Evolutionary conservation across 30 jellyfish, hydroid and myxozoan genomes (phyloP).

Genomic region (Turritopsis rubra): DNA sequence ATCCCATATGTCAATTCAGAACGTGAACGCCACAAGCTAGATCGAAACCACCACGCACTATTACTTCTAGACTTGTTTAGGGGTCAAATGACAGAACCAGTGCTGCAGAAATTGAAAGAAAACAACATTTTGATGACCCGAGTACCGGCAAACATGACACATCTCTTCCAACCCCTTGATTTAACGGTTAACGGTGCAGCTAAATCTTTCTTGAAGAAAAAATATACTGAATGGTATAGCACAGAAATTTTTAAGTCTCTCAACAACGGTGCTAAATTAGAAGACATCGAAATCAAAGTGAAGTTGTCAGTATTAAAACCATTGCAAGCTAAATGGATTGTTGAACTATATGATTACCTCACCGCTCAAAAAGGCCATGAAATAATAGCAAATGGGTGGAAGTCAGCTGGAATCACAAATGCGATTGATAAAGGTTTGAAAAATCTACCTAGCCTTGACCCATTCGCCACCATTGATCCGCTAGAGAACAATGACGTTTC

Average conservation of each 20-base stretch:
- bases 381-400: slow-evolving; percentile 1
- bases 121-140: background rate
- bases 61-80: background rate
- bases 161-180: slow-evolving; percentile 16
- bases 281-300: background rate
- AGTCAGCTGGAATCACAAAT: slow-evolving; percentile 7
- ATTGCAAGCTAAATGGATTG: slow-evolving; percentile 11
- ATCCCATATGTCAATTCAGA: background rate
- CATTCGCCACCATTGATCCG: slow-evolving; percentile 3
- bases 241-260: background rate
- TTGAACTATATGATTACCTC: slow-evolving; percentile 5
- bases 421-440: slow-evolving; percentile 12
- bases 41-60: background rate
- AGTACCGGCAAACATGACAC: slow-evolving; percentile 17
- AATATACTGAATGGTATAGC: slow-evolving; percentile 14
- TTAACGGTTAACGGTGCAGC: slow-evolving; percentile 16
- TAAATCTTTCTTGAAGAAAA: slow-evolving; percentile 6
- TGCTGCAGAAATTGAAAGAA: slow-evolving; percentile 1
- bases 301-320: slow-evolving; percentile 14
- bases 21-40: background rate
- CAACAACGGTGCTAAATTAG: background rate
- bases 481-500: background rate
- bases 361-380: background rate
- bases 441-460: background rate
- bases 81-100: slow-evolving; percentile 8